Base-by-base conservation (phyloP, 1,140 invertebrate genomes). In the Augochlora pura region DNA sequence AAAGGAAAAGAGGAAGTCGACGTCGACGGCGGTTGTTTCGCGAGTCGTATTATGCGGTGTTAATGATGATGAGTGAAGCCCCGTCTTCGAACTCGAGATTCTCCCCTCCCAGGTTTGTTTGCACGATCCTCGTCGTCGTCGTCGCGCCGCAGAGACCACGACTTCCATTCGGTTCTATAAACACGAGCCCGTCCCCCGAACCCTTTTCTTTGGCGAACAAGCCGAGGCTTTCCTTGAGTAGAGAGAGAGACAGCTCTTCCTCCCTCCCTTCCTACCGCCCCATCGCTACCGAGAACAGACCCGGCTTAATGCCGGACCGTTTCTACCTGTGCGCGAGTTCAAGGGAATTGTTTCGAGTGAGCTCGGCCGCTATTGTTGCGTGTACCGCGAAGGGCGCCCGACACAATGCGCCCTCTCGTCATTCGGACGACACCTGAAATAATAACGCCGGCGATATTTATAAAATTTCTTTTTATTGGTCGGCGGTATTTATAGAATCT, bases 31-130 rank as follows among this genome's bases (percentile, higher is more conserved):
- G 81, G 60, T 69, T 85, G 79, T 75, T 83, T 75, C 63, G 77
- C 63, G 83, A 71, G 42, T n/a, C 71, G 77, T 82, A 85, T 85
- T 85, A 85, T 85, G 71, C 82, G 78, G 82, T 81, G 82, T 85
- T 85, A 84, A 85, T 84, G 83, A 84, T 75, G 82, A 84, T 74
- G 78, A 84, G 83, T 62, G 83, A 85, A 72, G 72, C 77, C 82
- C 77, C 82, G 57, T 74, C 82, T 81, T 81, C 64, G 82, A 77
- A 54, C 77, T 77, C 65, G 73, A 81, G 82, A 72, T 1, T 2
- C 77, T 77, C 69, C 46, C n/a, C 38, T 73, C n/a, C n/a, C n/a
- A n/a, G n/a, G 18, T 62, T 73, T 85, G 78, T 85, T 85, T 84
- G 82, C 75, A 77, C 78, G 77, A 81, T 84, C 82, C 83, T 80